phyloP scores from a whole-genome alignment of 2,888 invertebrate species.

The Apotomis turbidana region DNA sequence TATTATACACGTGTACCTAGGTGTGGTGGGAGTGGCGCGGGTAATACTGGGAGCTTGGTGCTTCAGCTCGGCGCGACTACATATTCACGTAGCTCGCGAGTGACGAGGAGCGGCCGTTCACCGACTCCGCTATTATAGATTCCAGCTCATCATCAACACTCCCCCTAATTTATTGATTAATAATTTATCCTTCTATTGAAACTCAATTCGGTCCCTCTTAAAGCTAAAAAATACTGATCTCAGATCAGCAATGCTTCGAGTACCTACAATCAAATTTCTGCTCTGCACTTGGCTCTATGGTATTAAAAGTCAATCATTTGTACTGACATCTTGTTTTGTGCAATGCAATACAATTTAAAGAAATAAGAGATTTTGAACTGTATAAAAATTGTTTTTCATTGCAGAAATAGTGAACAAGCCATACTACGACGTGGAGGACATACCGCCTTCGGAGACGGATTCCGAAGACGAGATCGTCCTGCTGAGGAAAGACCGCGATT shows the following conservation, averaged over 20 bases:
- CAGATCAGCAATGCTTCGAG: too few species aligned
- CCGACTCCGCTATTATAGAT: conserved; percentile 49
- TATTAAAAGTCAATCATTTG: too few species aligned
- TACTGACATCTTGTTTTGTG: too few species aligned
- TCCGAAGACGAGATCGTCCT: conserved; percentile 85
- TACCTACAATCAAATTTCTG: too few species aligned
- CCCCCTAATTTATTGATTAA: too few species aligned
- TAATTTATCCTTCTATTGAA: too few species aligned
- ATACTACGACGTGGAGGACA: conserved; percentile 89
- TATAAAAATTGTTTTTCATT: conserved; percentile 32
- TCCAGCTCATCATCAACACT: too few species aligned
- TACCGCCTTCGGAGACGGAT: conserved; percentile 83
- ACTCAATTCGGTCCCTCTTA: too few species aligned
- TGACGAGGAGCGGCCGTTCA: conserved; percentile 77
- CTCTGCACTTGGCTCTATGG: too few species aligned
- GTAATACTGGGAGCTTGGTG: conserved; percentile 83
- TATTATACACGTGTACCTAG: conserved; percentile 57
- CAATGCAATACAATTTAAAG: background rate
- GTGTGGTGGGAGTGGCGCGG: conserved; percentile 81
- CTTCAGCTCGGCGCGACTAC: conserved; percentile 80
- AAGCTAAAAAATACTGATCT: too few species aligned
- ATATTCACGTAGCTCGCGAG: conserved; percentile 85
- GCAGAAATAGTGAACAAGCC: conserved; percentile 81
- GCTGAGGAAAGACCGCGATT: conserved; percentile 71
- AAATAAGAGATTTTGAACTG: background rate